Evolutionary conservation across 2,888 invertebrate species (phyloP).

Genomic region (Zelleria hepariella): DNA sequence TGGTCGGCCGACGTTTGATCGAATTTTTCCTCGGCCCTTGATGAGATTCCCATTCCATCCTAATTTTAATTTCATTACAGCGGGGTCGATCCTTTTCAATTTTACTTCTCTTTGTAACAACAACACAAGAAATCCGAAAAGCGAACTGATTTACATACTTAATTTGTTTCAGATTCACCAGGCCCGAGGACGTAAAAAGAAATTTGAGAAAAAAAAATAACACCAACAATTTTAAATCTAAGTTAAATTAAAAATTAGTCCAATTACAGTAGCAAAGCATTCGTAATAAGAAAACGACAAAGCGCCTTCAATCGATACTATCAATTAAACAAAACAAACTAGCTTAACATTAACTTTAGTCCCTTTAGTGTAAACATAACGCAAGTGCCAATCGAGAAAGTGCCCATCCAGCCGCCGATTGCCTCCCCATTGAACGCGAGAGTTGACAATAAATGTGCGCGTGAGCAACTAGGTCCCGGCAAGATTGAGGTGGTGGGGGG

Average conservation of each 20-base stretch:
- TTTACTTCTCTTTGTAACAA: slow-evolving; percentile 19
- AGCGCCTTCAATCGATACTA: slow-evolving; percentile 56
- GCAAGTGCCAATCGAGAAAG: slow-evolving; percentile 51
- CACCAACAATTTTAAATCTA: slow-evolving; percentile 20
- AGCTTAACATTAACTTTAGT: slow-evolving; percentile 19
- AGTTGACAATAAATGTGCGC: slow-evolving; percentile 19
- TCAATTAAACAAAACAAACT: slow-evolving; percentile 29
- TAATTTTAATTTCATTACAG: slow-evolving; percentile 26
- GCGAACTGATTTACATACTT: slow-evolving; percentile 32
- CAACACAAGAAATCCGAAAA: neutral
- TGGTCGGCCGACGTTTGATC: neutral
- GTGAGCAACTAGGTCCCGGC: slow-evolving; percentile 31
- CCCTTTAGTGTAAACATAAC: slow-evolving; percentile 22
- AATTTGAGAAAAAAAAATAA: slow-evolving; percentile 28
- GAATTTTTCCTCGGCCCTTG: neutral
- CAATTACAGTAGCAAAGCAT: slow-evolving; percentile 25
- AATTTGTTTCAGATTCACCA: slow-evolving; percentile 57
- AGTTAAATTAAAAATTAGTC: neutral
- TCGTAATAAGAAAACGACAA: slow-evolving; percentile 48
- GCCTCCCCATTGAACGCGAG: slow-evolving; percentile 21
- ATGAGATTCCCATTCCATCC: slow-evolving; percentile 22
- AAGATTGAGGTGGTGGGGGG: slow-evolving; percentile 69
- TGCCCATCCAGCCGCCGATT: too few relatives aligned
- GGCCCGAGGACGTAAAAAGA: slow-evolving; percentile 33
- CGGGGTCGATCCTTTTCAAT: slow-evolving; percentile 34